Evolutionary conservation across 2,113 vertebrate species (phyloP), one percentile per base, ranked within the genome.

Genomic region (Hippocampus mohnikei): DNA sequence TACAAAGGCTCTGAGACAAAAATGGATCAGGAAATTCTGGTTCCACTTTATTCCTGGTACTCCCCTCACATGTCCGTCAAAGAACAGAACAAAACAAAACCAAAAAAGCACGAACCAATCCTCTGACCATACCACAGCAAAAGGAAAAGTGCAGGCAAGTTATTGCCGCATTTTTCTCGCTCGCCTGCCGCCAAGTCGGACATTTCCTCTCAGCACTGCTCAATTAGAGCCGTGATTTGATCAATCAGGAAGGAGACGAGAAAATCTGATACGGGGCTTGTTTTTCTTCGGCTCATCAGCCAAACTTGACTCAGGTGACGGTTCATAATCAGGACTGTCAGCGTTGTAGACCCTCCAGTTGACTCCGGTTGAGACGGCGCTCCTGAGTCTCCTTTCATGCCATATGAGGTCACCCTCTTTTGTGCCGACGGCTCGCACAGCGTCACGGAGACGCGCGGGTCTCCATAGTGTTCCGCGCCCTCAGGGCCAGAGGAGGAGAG

Each of bases 1-100:
- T 88, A 88, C 88, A 91, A 89, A 92, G 84, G 87, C 76, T 61
- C 73, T 2, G 58, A 61, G 78, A 73, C 73, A 88, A 82, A 88
- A 89, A 90, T 84, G 81, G 75, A 89, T 90, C 85, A 85, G 83
- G 83, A 86, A 88, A 88, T 89, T 89, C 85, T 88, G 83, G 84
- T 85, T 88, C 73, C 66, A 81, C 70, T 84, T 81, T 81, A 70
- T 73, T 40, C 44, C 0, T 60, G 20, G 64, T 66, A 55, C 75
- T 84, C 77, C 82, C 61, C 80, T 75, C 69, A 25, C 75, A 71
- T 67, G 53, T 74, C 67, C 78, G 63, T 81, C 83, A 78, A 83
- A 55, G 61, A 59, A 27, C 33, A 59, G 18, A 16, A 29, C 16
- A 21, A 37, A 64, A 73, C 48, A 66, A 74, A 74, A n/a, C n/a